Evolutionary conservation across 2,888 invertebrate genomes (phyloP).

Genomic region (Cyclophora punctaria): DNA sequence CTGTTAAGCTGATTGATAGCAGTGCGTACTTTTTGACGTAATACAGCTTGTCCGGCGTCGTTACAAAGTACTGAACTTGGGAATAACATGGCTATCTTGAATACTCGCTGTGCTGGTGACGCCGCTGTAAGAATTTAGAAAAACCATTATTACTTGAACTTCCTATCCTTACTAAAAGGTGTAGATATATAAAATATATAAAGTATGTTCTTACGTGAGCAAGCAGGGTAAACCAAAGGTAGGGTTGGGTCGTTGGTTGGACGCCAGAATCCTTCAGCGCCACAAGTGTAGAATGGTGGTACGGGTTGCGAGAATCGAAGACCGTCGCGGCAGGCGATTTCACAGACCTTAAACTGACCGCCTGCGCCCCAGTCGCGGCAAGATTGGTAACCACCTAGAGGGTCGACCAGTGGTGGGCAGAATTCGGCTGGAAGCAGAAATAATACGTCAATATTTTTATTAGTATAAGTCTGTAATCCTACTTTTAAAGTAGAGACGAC

Average conservation of each 20-base stretch:
- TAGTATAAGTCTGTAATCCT: background rate
- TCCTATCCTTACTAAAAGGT: too few relatives aligned
- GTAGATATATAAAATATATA: too few relatives aligned
- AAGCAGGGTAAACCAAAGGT: slow-evolving; percentile 92
- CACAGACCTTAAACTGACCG: slow-evolving; percentile 96
- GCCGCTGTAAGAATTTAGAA: slow-evolving; percentile 73
- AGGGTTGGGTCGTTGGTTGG: slow-evolving; percentile 87
- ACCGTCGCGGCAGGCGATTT: slow-evolving; percentile 90
- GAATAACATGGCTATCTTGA: slow-evolving; percentile 95
- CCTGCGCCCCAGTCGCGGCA: slow-evolving; percentile 98
- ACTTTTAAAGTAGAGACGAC: background rate
- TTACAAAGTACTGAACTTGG: slow-evolving; percentile 97
- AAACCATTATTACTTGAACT: too few relatives aligned
- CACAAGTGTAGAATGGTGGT: slow-evolving; percentile 98
- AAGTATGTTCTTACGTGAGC: slow-evolving; percentile 80
- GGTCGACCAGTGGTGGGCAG: slow-evolving; percentile 91
- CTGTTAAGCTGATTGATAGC: slow-evolving; percentile 93
- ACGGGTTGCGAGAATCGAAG: slow-evolving; percentile 92
- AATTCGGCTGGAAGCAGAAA: slow-evolving; percentile 82
- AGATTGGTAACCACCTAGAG: slow-evolving; percentile 91
- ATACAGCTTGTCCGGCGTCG: slow-evolving; percentile 94
- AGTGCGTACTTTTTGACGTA: slow-evolving; percentile 90
- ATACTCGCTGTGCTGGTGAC: slow-evolving; percentile 94
- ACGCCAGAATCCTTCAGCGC: slow-evolving; percentile 98
- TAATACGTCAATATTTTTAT: background rate